Evolutionary conservation across 2,888 invertebrate genomes (phyloP).

Genomic region (Malthinus seriepunctatus): DNA sequence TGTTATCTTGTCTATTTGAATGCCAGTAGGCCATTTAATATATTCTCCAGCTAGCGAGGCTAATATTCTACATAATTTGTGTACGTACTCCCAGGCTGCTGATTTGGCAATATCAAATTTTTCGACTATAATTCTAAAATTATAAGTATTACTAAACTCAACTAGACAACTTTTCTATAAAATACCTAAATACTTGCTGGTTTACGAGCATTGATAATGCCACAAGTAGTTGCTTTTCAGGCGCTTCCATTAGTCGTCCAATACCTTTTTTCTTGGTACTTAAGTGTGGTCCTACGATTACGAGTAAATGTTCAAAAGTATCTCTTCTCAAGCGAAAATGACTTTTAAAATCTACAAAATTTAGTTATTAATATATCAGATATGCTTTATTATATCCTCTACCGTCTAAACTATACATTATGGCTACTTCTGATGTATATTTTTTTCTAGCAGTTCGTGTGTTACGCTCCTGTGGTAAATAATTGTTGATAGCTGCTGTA

Average conservation of each 20-base stretch:
- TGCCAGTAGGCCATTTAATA: constrained; percentile 12
- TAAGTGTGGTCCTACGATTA: constrained; percentile 1
- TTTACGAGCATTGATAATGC: constrained; percentile 10
- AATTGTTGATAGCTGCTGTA: too few relatives aligned
- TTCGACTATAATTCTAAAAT: too few relatives aligned
- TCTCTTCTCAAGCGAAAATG: constrained; percentile 9
- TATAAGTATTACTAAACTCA: too few relatives aligned
- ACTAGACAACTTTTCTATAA: constrained; percentile 10
- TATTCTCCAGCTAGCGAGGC: neutral
- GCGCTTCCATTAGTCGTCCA: neutral
- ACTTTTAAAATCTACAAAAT: constrained; percentile 14
- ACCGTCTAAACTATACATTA: constrained; percentile 2
- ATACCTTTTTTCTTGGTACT: constrained; percentile 3
- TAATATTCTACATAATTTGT: constrained; percentile 9
- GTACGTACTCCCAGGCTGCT: constrained; percentile 9
- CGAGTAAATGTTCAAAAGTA: constrained; percentile 10
- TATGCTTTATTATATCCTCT: neutral
- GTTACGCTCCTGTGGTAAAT: too few relatives aligned
- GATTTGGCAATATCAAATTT: constrained; percentile 11
- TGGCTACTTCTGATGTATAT: constrained; percentile 7
- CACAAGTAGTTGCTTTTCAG: constrained; percentile 11
- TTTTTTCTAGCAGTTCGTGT: too few relatives aligned
- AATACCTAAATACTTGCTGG: constrained; percentile 13
- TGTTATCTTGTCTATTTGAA: neutral
- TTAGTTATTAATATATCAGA: neutral